A percentile compares a stretch with the other conserved stretches of the same genome.
These are phyloP conservation scores for Heliothis peltigera DNA, from an alignment of 2,888 invertebrate genomes.

Conservation along the genomic window DNA sequence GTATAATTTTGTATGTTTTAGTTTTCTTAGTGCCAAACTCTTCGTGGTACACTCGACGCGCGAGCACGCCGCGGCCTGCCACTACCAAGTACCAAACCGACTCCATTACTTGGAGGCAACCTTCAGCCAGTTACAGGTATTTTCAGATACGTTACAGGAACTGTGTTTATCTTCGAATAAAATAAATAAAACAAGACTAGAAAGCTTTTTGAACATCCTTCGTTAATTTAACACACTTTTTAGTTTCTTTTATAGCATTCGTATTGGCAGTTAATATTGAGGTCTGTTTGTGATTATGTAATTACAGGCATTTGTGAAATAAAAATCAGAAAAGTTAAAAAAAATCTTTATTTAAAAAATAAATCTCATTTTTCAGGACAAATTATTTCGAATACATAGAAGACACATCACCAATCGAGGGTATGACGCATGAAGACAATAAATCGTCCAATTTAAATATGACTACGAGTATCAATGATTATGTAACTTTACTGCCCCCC, in stretches of 20 bases:
- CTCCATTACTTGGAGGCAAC: constrained; percentile 55
- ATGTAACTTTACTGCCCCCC: constrained; percentile 41
- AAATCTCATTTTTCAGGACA: constrained; percentile 26
- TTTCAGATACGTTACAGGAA: background rate
- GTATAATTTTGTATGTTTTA: constrained; percentile 22
- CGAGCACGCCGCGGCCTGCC: background rate
- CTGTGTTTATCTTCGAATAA: background rate
- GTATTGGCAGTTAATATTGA: too few relatives aligned
- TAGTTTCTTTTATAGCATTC: background rate
- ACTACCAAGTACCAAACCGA: constrained; percentile 35
- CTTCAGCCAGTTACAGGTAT: constrained; percentile 48
- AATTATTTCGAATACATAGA: constrained; percentile 24
- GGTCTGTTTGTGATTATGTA: too few relatives aligned
- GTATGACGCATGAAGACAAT: constrained; percentile 21
- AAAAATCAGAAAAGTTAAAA: background rate
- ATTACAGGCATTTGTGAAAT: background rate
- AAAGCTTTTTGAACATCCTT: background rate
- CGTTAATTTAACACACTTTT: background rate
- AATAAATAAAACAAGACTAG: background rate
- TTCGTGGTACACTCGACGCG: constrained; percentile 31
- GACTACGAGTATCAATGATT: constrained; percentile 32
- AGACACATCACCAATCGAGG: constrained; percentile 12
- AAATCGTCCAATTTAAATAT: constrained; percentile 30
- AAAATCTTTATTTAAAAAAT: constrained; percentile 9
- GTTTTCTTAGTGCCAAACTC: constrained; percentile 48